Conservation (phyloP, 2,888 invertebrate species). For the Dryocosmus kuriphilus region DNA sequence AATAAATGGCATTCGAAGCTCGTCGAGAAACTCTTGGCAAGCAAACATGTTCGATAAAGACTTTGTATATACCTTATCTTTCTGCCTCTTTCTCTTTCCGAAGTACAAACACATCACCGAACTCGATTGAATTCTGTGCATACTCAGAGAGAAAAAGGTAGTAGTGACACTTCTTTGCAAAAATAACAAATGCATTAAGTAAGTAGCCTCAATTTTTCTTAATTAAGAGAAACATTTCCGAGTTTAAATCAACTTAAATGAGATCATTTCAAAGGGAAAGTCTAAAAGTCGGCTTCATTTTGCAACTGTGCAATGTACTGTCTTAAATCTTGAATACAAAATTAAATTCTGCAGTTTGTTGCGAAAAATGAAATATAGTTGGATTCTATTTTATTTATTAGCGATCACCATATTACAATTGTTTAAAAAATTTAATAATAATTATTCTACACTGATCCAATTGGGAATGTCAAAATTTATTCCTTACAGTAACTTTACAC, state of each 20-base stretch:
- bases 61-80: slow-evolving; percentile 28
- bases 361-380: no score
- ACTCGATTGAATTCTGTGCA: background rate
- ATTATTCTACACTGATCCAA: no score
- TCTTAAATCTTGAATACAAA: no score
- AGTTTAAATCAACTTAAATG: slow-evolving; percentile 5
- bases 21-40: slow-evolving; percentile 16
- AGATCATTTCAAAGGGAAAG: background rate
- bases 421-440: no score
- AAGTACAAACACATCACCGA: slow-evolving; percentile 6
- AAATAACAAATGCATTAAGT: slow-evolving; percentile 14
- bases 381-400: no score
- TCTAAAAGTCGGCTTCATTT: background rate
- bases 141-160: background rate
- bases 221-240: slow-evolving; percentile 15
- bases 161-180: background rate
- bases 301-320: no score
- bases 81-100: background rate
- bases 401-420: no score
- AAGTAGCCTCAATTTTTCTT: slow-evolving; percentile 15
- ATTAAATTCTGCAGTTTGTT: no score
- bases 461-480: no score
- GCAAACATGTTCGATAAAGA: slow-evolving; percentile 34
- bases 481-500: no score
- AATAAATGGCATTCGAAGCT: slow-evolving; percentile 24